Conservation (phyloP, 2,888 invertebrate genomes). For the Cosmorhoe ocellata region DNA sequence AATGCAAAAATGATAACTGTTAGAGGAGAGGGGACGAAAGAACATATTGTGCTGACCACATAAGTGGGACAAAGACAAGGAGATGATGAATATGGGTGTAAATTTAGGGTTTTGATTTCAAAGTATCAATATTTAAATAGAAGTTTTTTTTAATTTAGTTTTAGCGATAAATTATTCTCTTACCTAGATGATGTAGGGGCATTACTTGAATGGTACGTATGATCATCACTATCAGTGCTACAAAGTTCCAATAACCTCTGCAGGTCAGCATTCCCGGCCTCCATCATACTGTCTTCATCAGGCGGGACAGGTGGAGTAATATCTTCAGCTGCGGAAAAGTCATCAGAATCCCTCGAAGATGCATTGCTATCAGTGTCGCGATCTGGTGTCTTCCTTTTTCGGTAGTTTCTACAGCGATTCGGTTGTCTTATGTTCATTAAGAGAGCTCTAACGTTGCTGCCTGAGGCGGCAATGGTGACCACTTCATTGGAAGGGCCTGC, state of each 20-base stretch:
- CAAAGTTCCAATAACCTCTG: conserved; percentile 47
- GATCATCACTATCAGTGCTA: conserved; percentile 42
- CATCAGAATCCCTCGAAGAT: conserved; percentile 70
- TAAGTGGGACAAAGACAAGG: no score
- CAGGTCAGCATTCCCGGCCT: conserved; percentile 37
- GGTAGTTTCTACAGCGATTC: conserved; percentile 60
- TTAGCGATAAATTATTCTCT: neutral
- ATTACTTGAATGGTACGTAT: conserved; percentile 23
- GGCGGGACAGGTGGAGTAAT: conserved; percentile 18
- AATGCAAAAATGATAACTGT: no score
- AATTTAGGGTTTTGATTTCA: no score
- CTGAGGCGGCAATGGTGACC: conserved; percentile 63
- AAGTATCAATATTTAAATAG: no score
- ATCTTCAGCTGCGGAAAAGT: conserved; percentile 57
- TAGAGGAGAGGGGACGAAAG: no score
- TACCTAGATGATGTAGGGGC: conserved; percentile 6
- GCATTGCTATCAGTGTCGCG: conserved; percentile 64
- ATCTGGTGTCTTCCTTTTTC: conserved; percentile 69
- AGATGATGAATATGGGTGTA: no score
- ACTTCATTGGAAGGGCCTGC: conserved; percentile 64
- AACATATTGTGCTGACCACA: no score
- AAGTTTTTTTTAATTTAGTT: neutral
- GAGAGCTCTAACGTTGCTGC: conserved; percentile 63
- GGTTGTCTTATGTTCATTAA: conserved; percentile 62
- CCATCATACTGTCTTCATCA: neutral